phyloP scores from a whole-genome alignment of 2,113 vertebrate species.

The Archilochus colubris region DNA sequence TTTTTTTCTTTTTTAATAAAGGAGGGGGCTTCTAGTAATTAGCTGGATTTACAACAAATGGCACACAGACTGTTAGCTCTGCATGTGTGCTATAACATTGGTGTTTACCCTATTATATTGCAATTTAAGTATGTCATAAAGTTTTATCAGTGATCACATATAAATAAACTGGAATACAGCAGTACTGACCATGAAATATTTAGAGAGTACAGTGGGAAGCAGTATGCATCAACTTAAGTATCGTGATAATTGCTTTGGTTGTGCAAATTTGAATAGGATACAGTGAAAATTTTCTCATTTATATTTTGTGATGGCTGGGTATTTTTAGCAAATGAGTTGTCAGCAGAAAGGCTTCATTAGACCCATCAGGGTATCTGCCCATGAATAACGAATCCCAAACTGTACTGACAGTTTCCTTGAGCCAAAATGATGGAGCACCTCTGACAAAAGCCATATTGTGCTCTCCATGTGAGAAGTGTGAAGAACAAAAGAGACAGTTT shows the following conservation, averaged over 20 bases:
- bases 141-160: conserved; percentile 77
- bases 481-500: conserved; percentile 83
- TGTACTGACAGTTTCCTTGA: conserved; percentile 89
- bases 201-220: neutral
- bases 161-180: conserved; percentile 50
- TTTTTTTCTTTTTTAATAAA: neutral
- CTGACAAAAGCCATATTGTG: conserved; percentile 90
- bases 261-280: conserved; percentile 49
- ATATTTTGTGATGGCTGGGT: conserved; percentile 79
- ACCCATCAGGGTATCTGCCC: conserved; percentile 93
- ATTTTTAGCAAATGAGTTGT: conserved; percentile 92
- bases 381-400: conserved; percentile 93
- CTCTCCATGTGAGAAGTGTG: conserved; percentile 78
- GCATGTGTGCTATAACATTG: conserved; percentile 89
- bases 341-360: conserved; percentile 94
- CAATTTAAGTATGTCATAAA: conserved; percentile 83
- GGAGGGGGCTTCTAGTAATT: conserved; percentile 82
- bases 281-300: conserved; percentile 66
- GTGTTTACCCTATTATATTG: conserved; percentile 87
- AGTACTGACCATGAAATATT: conserved; percentile 55
- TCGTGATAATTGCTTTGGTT: conserved; percentile 53
- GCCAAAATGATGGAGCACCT: conserved; percentile 86
- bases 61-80: conserved; percentile 93
- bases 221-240: conserved; percentile 13
- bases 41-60: conserved; percentile 92